These are phyloP conservation scores for Synergus laeviventris DNA, from an alignment of 2,888 invertebrate species.

Conservation along the genomic window DNA sequence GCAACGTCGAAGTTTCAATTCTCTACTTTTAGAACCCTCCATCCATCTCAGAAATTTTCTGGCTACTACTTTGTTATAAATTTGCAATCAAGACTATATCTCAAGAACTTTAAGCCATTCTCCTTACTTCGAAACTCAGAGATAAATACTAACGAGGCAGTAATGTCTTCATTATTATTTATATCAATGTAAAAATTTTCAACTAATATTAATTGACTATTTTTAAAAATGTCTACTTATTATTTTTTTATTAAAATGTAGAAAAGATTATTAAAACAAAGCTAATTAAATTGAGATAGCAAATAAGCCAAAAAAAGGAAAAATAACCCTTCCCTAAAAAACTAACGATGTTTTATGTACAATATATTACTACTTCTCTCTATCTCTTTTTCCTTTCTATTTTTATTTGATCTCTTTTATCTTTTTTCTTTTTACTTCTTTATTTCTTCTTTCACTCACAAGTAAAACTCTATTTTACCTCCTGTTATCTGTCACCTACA, in stretches of 20 bases:
- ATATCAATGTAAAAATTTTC: background rate
- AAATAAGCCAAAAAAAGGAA: background rate
- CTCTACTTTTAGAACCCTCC: slow-evolving; percentile 24
- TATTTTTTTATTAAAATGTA: background rate
- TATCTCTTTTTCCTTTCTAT: background rate
- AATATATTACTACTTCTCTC: background rate
- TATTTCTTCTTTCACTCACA: background rate
- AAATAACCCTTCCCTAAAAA: background rate
- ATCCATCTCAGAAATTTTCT: slow-evolving; percentile 1
- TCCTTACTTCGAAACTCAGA: background rate
- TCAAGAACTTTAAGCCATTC: background rate
- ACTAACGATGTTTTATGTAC: background rate
- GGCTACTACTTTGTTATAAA: background rate
- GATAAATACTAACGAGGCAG: background rate
- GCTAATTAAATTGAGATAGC: background rate
- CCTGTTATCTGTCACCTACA: slow-evolving; percentile 15
- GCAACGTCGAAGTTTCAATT: slow-evolving; percentile 15
- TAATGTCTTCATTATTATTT: background rate
- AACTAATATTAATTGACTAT: background rate
- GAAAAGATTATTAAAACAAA: background rate
- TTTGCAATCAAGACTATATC: slow-evolving; percentile 2
- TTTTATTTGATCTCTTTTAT: background rate
- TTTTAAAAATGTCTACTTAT: background rate
- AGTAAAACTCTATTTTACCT: background rate
- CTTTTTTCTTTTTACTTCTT: background rate